Evolutionary conservation across 2,888 invertebrate genomes (phyloP), one percentile per base, ranked within the genome.

Genomic region (Helicoverpa assulta): DNA sequence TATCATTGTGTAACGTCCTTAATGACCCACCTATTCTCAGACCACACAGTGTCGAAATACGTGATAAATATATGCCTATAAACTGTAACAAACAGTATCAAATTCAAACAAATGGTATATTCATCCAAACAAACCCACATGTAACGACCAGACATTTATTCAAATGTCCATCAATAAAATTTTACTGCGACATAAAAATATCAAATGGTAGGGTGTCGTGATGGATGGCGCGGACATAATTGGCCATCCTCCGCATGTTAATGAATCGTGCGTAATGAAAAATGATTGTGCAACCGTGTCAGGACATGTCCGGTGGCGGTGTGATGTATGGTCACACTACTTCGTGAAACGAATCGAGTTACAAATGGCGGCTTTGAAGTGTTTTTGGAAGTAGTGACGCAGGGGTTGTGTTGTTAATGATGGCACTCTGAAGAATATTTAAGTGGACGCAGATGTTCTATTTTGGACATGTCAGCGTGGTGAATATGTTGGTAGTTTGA

Each of bases 221-320:
- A 95, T 92, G 89, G 91, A 95, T 94, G 90, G 89, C 86, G 90
- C 92, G 90, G 86, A 91, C 90, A 92, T 94, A 95, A 95, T 95
- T 94, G 94, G 90, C 90, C 87, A 86, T 89, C 93, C 92, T 91
- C 92, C 90, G 80, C 85, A 91, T 92, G 93, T 92, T 94, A 94
- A 95, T 95, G 95, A 94, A 94, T 93, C 94, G 94, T 90, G 89
- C 84, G 90, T 94, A 94, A 95, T 95, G 94, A 94, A 94, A 95
- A 95, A 93, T 94, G 90, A 94, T 94, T 90, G 92, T 83, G 83
- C 83, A 83, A 83, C 86, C 85, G 85, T 88, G 88, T 86, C 86
- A 84, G 83, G 78, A 86, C 82, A 76, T 86, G 88, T 87, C 86
- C 89, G 86, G 85, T 78, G 78, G 73, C 67, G 62, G 53, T 76